Conservation (phyloP, 2,113 vertebrate genomes). For the Anser brachyrhynchus region DNA sequence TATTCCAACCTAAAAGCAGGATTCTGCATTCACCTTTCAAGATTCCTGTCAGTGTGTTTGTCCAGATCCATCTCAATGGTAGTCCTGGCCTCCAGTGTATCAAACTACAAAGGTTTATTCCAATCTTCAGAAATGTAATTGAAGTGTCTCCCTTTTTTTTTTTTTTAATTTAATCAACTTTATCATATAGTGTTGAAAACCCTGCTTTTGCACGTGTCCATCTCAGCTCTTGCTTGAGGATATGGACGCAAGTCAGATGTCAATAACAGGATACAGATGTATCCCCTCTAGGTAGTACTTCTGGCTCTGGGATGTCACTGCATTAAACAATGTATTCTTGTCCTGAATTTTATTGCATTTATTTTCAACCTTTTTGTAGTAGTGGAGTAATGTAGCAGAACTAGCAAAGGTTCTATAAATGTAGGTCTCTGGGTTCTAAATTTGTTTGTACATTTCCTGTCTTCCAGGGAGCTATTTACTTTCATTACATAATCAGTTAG, state of each 20-base stretch:
- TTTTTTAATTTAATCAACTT: neutral
- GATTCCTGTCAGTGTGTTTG: neutral
- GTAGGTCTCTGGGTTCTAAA: neutral
- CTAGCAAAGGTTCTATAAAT: neutral
- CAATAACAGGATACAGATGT: accelerated
- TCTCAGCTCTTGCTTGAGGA: neutral
- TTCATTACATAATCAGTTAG: neutral
- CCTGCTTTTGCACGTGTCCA: neutral
- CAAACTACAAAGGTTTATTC: neutral
- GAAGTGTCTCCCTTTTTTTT: neutral
- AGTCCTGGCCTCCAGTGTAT: neutral
- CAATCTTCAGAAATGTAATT: neutral
- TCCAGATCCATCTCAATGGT: neutral
- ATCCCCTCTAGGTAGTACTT: neutral
- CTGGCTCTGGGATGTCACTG: neutral
- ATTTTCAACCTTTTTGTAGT: neutral
- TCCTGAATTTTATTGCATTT: neutral
- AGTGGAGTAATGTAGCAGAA: neutral
- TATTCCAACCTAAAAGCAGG: neutral
- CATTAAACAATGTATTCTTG: neutral
- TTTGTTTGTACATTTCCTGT: neutral
- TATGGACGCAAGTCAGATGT: neutral
- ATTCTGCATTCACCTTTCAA: neutral
- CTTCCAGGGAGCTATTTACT: neutral
- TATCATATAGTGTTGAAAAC: neutral